A percentile compares a stretch with the other conserved stretches of the same genome.
Evolutionary conservation across 2,113 vertebrate species (phyloP).

Genomic region (Tupaia tana): DNA sequence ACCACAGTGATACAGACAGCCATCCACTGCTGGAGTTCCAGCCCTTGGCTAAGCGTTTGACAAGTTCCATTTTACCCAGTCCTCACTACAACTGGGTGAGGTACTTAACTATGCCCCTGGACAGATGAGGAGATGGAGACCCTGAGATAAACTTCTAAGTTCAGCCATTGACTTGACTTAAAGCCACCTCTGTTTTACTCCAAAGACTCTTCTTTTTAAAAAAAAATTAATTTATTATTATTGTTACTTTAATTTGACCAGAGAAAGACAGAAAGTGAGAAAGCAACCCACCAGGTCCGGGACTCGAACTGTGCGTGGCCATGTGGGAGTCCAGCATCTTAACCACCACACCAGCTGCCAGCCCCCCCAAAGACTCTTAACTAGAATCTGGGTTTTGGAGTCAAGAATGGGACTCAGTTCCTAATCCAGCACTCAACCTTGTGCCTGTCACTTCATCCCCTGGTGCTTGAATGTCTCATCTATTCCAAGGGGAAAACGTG

Average conservation of each 20-base stretch:
- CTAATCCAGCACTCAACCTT: not conserved
- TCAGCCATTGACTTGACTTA: not conserved
- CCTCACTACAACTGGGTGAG: not conserved
- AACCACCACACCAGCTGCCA: too few species aligned
- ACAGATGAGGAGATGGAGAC: not conserved
- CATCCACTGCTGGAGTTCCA: not conserved
- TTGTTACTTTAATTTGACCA: too few species aligned
- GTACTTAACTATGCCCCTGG: not conserved
- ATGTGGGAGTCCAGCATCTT: too few species aligned
- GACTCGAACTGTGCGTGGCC: too few species aligned
- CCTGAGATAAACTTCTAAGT: not conserved
- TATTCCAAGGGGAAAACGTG: not conserved
- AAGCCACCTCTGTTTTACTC: conserved; percentile 12
- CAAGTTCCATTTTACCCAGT: not conserved
- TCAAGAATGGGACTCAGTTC: not conserved
- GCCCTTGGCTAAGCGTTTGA: not conserved
- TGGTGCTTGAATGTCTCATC: conserved; percentile 20
- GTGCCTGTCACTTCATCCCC: not conserved
- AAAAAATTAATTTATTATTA: too few species aligned
- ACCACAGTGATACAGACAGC: not conserved
- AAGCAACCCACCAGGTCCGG: too few species aligned
- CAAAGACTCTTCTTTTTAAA: not conserved
- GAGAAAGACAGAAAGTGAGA: too few species aligned
- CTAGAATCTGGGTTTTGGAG: not conserved
- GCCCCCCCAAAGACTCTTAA: not conserved